These are phyloP conservation scores for Petaurus breviceps DNA, from an alignment of 2,113 vertebrate species.

Conservation along the genomic window DNA sequence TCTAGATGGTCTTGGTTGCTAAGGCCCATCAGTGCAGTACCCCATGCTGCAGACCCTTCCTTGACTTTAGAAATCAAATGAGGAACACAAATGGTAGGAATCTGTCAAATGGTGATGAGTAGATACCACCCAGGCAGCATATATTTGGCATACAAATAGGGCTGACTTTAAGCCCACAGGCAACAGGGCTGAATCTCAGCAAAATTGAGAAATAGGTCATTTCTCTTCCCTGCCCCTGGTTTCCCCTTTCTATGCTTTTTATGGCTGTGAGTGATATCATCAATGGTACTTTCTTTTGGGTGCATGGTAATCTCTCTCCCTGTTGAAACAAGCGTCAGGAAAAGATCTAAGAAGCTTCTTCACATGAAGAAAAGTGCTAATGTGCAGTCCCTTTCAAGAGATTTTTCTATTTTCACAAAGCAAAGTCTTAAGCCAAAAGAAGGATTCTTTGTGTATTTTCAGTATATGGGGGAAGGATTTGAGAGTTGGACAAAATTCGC, in stretches of 20 bases:
- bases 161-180: neutral
- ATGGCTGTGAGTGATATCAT: neutral
- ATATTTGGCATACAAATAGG: neutral
- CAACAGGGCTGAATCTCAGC: neutral
- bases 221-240: neutral
- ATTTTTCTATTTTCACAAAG: neutral
- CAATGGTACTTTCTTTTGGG: neutral
- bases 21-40: neutral
- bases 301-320: neutral
- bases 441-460: neutral
- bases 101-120: neutral
- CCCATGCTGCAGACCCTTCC: neutral
- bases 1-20: neutral
- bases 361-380: neutral
- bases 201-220: neutral
- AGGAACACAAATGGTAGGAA: neutral
- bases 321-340: neutral
- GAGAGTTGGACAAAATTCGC: neutral
- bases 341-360: neutral
- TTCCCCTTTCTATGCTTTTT: neutral
- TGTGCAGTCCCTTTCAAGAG: neutral
- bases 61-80: neutral
- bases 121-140: neutral
- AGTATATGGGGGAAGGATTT: neutral
- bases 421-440: neutral